Evolutionary conservation across 1,140 invertebrate species (phyloP), one percentile per base, ranked within the genome.

Genomic region (Zaprionus camerounensis): DNA sequence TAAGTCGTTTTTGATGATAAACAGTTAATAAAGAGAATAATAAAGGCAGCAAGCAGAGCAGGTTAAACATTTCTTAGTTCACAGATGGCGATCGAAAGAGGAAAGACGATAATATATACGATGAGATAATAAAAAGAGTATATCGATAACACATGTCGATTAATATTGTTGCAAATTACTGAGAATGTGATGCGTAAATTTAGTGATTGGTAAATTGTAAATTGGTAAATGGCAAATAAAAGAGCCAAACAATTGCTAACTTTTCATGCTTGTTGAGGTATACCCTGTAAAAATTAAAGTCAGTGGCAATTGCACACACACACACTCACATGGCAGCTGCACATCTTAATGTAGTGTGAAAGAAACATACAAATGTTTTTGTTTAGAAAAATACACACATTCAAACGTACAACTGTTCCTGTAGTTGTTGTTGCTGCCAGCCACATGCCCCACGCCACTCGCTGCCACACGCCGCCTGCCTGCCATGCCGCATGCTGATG

Each of bases 401-500:
- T 26, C 28, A 24, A 24, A 13, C 12, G 13, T 24, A 6, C 46
- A 51, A 51, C n/a, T 13, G 20, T 51, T 49, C 20, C 11, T 49
- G 46, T 28, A 51, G 53, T 38, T 65, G 31, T 38, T 56, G 31
- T 28, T 46, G 17, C 59, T 59, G 65, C 13, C 31, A 49, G 24
- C 57, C 56, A 58, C 57, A n/a, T n/a, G n/a, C 51, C 62, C 51
- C 62, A 62, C 34, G 20, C 13, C 15, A 41, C 38, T 5, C 5
- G 41, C 12, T 7, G 13, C n/a, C 41, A 44, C n/a, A 44, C 41
- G n/a, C 41, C 17, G 7, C 7, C 41, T 20, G 41, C 7, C n/a
- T 46, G 75, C 59, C 66, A 69, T 46, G 66, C 64, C 66, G 73
- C 80, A 85, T 86, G 83, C 66, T 53, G 71, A 64, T 90, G 84